Evolutionary conservation across 2,113 vertebrate genomes (phyloP).

Genomic region (Lynx canadensis): DNA sequence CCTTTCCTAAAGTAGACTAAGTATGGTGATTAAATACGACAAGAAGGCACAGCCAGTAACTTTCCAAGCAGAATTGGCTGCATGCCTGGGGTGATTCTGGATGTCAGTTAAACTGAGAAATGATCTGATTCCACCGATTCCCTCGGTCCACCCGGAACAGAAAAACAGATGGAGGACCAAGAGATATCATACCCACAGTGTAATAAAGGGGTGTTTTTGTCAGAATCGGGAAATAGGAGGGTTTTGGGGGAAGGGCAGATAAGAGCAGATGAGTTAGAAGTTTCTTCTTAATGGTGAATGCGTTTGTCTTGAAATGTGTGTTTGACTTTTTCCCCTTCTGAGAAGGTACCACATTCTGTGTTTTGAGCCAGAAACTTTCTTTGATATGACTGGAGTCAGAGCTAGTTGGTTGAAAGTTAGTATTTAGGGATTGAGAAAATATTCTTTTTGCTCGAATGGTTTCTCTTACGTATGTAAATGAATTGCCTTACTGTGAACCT

Average conservation of each 20-base stretch:
- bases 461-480: constrained; percentile 9
- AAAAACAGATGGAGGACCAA: not conserved
- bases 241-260: not conserved
- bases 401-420: not conserved
- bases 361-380: not conserved
- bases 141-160: not conserved
- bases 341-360: not conserved
- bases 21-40: not conserved
- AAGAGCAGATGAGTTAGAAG: not conserved
- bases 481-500: not conserved
- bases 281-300: not conserved
- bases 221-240: not conserved
- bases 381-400: constrained; percentile 15
- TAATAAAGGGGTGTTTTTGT: not conserved
- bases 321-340: not conserved
- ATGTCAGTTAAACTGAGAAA: not conserved
- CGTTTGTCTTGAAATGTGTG: constrained; percentile 21
- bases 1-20: not conserved
- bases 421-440: constrained; percentile 23
- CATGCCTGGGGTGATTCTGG: not conserved
- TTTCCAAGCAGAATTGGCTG: not conserved
- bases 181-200: not conserved
- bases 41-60: not conserved
- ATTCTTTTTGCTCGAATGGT: not conserved
- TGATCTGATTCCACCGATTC: not conserved